Evolutionary conservation across 2,888 invertebrate genomes (phyloP), one percentile per base, ranked within the genome.

Genomic region (Drosophila fulvimacula): DNA sequence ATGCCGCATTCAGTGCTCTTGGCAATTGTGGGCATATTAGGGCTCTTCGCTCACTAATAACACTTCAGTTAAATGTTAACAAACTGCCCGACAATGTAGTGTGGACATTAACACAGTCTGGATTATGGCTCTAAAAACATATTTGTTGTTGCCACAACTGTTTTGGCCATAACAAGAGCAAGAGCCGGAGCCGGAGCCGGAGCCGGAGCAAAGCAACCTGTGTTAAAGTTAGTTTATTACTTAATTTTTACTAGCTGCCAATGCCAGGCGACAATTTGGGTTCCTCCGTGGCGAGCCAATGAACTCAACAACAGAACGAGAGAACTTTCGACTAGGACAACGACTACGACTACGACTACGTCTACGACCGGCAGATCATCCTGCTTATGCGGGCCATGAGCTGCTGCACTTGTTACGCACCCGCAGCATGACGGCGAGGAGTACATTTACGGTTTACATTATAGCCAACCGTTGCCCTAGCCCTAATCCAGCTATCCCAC

Each of bases 241-340:
- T 86, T 80, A 78, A 79, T 78, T 86, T 88, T 86, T 86, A 86
- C 80, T 83, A 83, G 85, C 85, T 88, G 88, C 82, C 88, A 86
- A 86, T 88, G 83, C 75, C 78, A 73, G 80, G 74, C 78, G 80
- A 85, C 86, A 88, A 82, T 82, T 74, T 77, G 79, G 68, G 53
- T 36, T 57, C 44, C 17, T 41, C 56, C n/a, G 21, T 53, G 56
- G 73, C 62, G 51, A 51, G 66, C 53, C 74, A 71, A 59, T 57
- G 66, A 80, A 71, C 72, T 76, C 51, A 5, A 36, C 34, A 9
- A 5, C 36, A 32, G 13, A 34, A 5, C 17, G 38, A 21, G 38
- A 21, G 24, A 51, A 34, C 19, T 63, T 63, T 30, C 61, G 46
- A 32, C n/a, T 53, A 13, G 17, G 38, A 38, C 17, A 41, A 21